A percentile compares a stretch with the other conserved stretches of the same genome.
Conservation (phyloP, 2,888 invertebrate genomes). For the Troides aeacus region DNA sequence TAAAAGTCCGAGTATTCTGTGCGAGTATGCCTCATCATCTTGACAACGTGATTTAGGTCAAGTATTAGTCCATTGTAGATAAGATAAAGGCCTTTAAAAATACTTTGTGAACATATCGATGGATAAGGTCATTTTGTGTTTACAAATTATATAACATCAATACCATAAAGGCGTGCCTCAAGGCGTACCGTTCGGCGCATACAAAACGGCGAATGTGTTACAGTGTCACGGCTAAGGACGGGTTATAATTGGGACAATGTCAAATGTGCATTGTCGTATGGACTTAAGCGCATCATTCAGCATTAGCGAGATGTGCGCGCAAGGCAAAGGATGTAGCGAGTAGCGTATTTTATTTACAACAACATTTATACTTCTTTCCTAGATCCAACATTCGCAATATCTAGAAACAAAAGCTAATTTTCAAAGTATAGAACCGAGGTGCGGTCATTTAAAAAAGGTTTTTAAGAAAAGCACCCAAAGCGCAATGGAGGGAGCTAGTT, state of each 20-base stretch:
- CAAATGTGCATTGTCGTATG: constrained; percentile 47
- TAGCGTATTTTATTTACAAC: background rate
- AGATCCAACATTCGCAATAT: too few relatives aligned
- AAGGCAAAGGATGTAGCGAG: background rate
- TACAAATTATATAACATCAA: constrained; percentile 36
- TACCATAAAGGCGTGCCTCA: constrained; percentile 33
- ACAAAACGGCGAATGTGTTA: constrained; percentile 44
- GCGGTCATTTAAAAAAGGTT: too few relatives aligned
- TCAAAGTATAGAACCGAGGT: too few relatives aligned
- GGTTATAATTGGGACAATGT: constrained; percentile 55
- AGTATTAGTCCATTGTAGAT: too few relatives aligned
- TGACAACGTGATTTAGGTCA: too few relatives aligned
- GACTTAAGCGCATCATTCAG: constrained; percentile 28
- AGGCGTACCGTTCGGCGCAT: constrained; percentile 40
- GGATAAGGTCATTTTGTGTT: constrained; percentile 26
- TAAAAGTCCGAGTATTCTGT: too few relatives aligned
- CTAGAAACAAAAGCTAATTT: too few relatives aligned
- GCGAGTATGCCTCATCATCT: too few relatives aligned
- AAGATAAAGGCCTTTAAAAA: background rate
- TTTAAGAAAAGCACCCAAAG: too few relatives aligned
- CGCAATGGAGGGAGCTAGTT: too few relatives aligned
- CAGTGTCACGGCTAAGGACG: constrained; percentile 62
- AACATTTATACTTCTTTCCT: too few relatives aligned
- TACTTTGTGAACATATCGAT: constrained; percentile 7
- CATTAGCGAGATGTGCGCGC: constrained; percentile 11